Conservation (phyloP, 2,797 vertebrate species). For the Sphenodon punctatus region DNA sequence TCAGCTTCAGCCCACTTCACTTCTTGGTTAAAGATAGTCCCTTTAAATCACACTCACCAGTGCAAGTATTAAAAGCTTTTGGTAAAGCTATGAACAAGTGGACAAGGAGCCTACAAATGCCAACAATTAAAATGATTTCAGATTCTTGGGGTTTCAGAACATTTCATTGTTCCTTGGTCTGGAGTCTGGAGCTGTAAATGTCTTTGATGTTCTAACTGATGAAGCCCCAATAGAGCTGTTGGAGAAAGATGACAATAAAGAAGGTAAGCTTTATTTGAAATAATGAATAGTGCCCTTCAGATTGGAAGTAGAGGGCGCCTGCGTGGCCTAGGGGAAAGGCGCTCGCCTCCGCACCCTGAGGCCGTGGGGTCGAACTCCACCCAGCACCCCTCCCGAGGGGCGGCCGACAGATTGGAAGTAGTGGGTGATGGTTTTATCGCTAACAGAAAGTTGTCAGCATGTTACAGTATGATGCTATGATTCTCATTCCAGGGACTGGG, state of each 20-base stretch:
- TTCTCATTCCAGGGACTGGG: slow-evolving; percentile 5
- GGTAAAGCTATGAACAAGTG: not conserved
- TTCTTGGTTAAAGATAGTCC: not conserved
- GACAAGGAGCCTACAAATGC: not conserved
- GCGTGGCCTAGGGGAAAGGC: too few species aligned
- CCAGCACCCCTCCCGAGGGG: too few species aligned
- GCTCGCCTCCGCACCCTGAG: too few species aligned
- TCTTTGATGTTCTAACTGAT: slow-evolving; percentile 13
- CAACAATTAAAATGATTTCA: not conserved
- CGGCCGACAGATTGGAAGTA: not conserved
- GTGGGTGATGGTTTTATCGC: not conserved
- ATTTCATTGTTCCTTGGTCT: slow-evolving; percentile 34
- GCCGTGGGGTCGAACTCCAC: too few species aligned
- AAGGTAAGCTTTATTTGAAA: not conserved
- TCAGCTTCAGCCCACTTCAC: not conserved
- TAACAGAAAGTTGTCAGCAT: not conserved
- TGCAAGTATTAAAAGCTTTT: not conserved
- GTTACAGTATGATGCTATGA: not conserved
- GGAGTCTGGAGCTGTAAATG: not conserved
- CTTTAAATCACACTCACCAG: not conserved
- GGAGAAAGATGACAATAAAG: not conserved
- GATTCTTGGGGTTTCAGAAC: slow-evolving; percentile 1
- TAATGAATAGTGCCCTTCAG: too few species aligned
- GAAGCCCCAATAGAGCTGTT: not conserved
- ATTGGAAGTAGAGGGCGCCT: too few species aligned